A percentile compares a stretch with the other conserved stretches of the same genome.
These are phyloP conservation scores for Carassius auratus DNA, from an alignment of 2,113 vertebrate genomes.

Conservation along the genomic window DNA sequence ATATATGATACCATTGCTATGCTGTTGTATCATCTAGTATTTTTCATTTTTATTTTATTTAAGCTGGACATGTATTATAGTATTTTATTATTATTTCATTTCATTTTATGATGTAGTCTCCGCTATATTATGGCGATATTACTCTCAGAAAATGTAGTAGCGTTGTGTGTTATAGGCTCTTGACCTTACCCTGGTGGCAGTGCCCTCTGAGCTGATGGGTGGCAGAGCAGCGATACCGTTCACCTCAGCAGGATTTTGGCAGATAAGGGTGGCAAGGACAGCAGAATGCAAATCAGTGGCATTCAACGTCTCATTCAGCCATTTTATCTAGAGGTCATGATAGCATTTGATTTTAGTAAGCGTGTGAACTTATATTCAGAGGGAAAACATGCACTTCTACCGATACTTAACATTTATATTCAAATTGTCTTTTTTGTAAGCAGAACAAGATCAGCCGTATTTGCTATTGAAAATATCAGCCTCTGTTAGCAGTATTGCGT, in stretches of 20 bases:
- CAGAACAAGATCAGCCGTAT: background rate
- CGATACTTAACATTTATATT: background rate
- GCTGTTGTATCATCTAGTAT: too few relatives aligned
- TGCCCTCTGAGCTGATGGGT: slow-evolving; percentile 65
- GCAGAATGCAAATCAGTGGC: slow-evolving; percentile 30
- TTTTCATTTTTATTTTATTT: too few relatives aligned
- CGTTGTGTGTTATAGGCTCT: slow-evolving; percentile 35
- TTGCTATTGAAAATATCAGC: background rate
- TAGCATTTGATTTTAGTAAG: background rate
- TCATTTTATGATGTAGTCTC: too few relatives aligned
- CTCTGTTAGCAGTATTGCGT: slow-evolving; percentile 65
- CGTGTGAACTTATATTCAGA: background rate
- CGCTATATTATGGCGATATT: background rate
- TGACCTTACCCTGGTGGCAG: slow-evolving; percentile 56
- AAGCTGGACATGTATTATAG: too few relatives aligned
- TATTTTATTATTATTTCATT: too few relatives aligned
- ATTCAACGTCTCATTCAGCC: background rate
- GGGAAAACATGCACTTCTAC: background rate
- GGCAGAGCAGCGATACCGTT: slow-evolving; percentile 57
- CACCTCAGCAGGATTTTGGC: slow-evolving; percentile 65
- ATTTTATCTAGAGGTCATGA: background rate
- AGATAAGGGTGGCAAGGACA: slow-evolving; percentile 37
- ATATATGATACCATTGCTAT: too few relatives aligned
- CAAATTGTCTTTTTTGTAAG: background rate
- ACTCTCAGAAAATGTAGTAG: slow-evolving; percentile 4